Evolutionary conservation across 2,888 invertebrate species (phyloP).

Genomic region (Chymomyza procnemis): DNA sequence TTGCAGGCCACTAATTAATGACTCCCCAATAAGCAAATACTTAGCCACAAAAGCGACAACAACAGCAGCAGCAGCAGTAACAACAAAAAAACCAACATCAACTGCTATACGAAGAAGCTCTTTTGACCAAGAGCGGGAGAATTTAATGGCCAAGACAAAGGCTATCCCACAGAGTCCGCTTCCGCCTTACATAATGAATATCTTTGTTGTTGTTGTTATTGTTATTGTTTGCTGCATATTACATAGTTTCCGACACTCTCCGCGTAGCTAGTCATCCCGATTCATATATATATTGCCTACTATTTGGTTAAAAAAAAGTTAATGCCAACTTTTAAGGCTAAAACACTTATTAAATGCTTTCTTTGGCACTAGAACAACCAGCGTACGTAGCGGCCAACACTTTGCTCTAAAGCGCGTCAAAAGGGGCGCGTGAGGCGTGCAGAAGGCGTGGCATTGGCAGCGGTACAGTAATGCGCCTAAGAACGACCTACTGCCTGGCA

Average conservation of each 20-base stretch:
- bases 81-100: not conserved
- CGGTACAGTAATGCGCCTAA: slow-evolving; percentile 38
- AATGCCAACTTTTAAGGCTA: slow-evolving; percentile 61
- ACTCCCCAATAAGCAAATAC: slow-evolving; percentile 42
- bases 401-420: slow-evolving; percentile 28
- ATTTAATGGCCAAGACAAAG: not conserved
- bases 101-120: too few species aligned
- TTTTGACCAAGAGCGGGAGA: not conserved
- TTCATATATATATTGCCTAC: not conserved
- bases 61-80: not conserved
- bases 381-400: not conserved
- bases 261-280: not conserved
- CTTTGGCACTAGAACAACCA: slow-evolving; percentile 2
- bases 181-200: slow-evolving; percentile 33
- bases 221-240: slow-evolving; percentile 3
- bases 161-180: slow-evolving; percentile 16
- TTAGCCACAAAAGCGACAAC: not conserved
- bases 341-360: slow-evolving; percentile 58
- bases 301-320: slow-evolving; percentile 48
- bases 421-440: slow-evolving; percentile 49
- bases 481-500: slow-evolving; percentile 68
- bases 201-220: not conserved
- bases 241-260: slow-evolving; percentile 8
- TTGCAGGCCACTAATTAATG: slow-evolving; percentile 69
- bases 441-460: slow-evolving; percentile 34